Evolutionary conservation across 2,797 vertebrate species (phyloP), one percentile per base, ranked within the genome.

Genomic region (Protosalanx chinensis): DNA sequence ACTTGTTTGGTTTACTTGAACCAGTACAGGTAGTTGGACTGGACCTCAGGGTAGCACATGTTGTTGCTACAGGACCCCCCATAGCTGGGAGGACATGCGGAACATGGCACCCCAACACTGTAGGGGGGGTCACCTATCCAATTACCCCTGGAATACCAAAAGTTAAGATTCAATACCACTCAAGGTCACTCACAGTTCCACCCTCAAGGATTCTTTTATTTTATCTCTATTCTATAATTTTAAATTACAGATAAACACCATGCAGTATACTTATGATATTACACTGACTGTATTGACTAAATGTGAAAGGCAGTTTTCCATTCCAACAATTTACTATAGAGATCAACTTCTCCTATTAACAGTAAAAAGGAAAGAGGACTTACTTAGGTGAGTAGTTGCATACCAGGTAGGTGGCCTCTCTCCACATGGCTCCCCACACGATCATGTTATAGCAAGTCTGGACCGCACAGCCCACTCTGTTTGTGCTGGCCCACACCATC

Each of bases 321-420:
- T 46, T 46, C 41, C 12, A 46, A 12, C 41, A 12, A 46, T 46
- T 46, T 13, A 46, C 41, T 3, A 13, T 46, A 46, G 8, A 46
- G 41, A 46, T 46, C 8, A 12, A 46, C 10, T 46, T 46, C 41
- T 46, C 41, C 41, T 56, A 56, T n/a, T 16, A 56, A n/a, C 51
- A 16, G 51, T 56, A 5, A 6, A 18, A n/a, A 56, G 18, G 16
- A 61, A 58, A 16, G 23, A 12, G 35, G n/a, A 58, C 94, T 93
- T 91, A 97, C 95, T 97, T 97, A 76, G 95, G 95, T 27, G 95
- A 94, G 82, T 97, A 97, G 89, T 97, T 95, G 92, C 95, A 96
- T 68, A 96, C 95, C 81, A 96, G 90, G 84, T 94, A 96, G 66
- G 93, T 91, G 72, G 95, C 95, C 72, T 90, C 88, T 79, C 86